phyloP scores from a whole-genome alignment of 2,113 vertebrate species.

The Odontophorus gujanensis region DNA sequence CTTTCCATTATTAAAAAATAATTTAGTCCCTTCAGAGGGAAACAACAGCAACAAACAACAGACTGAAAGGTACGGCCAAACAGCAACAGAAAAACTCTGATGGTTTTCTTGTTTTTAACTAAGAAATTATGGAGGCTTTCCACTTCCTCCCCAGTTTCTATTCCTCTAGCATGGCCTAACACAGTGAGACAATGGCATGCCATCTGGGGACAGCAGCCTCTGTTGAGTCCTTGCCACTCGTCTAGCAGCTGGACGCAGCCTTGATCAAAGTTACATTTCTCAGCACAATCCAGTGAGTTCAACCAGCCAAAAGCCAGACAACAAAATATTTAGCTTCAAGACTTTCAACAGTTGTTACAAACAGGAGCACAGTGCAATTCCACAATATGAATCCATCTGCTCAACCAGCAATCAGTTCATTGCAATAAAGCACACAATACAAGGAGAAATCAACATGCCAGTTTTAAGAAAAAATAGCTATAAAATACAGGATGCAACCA shows the following conservation, averaged over 20 bases:
- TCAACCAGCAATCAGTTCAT: not conserved
- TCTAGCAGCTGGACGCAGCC: conserved; percentile 44
- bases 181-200: not conserved
- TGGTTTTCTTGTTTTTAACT: not conserved
- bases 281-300: not conserved
- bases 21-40: not conserved
- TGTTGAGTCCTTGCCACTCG: not conserved
- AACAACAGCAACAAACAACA: not conserved
- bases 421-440: not conserved
- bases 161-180: not conserved
- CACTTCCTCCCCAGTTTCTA: not conserved
- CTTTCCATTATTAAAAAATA: conserved; percentile 43
- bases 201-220: not conserved
- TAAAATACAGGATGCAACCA: not conserved
- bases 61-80: not conserved
- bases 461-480: not conserved
- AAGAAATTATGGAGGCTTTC: not conserved
- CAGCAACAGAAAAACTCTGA: not conserved
- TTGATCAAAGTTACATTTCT: not conserved
- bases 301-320: not conserved
- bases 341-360: not conserved
- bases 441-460: not conserved
- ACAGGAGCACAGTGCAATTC: not conserved
- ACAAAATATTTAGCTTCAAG: not conserved
- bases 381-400: not conserved